phyloP scores from a whole-genome alignment of 2,888 invertebrate species.

The Philaethria dido region DNA sequence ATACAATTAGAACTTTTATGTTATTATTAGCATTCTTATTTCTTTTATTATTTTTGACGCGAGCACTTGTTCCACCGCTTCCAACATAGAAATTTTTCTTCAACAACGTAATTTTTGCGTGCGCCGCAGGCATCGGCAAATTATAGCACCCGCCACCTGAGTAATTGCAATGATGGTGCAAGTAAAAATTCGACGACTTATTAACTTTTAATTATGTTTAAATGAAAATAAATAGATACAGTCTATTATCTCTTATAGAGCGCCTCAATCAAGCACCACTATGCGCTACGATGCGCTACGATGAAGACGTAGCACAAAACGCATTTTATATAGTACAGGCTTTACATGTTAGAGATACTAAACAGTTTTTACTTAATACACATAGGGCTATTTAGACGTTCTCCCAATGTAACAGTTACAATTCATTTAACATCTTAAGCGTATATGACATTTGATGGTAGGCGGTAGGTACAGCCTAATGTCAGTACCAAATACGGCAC shows the following conservation, averaged over 20 bases:
- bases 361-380: not conserved
- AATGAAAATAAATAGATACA: constrained; percentile 70
- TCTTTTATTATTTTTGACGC: constrained; percentile 3
- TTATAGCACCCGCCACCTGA: constrained; percentile 71
- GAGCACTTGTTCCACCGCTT: constrained; percentile 38
- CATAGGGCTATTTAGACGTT: not conserved
- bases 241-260: not conserved
- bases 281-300: constrained; percentile 54
- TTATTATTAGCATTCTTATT: no score
- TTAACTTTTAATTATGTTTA: constrained; percentile 80
- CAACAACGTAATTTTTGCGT: constrained; percentile 69
- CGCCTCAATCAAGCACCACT: not conserved
- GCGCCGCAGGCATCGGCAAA: constrained; percentile 72
- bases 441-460: constrained; percentile 42
- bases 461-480: constrained; percentile 49
- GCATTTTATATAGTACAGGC: constrained; percentile 22
- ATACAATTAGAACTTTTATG: constrained; percentile 7
- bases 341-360: not conserved
- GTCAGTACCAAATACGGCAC: constrained; percentile 48
- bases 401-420: constrained; percentile 7
- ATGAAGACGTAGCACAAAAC: constrained; percentile 32
- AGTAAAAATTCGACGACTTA: constrained; percentile 74
- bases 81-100: constrained; percentile 56
- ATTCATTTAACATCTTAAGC: constrained; percentile 34
- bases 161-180: constrained; percentile 72